Evolutionary conservation across 53 echinoderm and acorn worm genomes (phyloP).

Genomic region (Pentamera pediparva): DNA sequence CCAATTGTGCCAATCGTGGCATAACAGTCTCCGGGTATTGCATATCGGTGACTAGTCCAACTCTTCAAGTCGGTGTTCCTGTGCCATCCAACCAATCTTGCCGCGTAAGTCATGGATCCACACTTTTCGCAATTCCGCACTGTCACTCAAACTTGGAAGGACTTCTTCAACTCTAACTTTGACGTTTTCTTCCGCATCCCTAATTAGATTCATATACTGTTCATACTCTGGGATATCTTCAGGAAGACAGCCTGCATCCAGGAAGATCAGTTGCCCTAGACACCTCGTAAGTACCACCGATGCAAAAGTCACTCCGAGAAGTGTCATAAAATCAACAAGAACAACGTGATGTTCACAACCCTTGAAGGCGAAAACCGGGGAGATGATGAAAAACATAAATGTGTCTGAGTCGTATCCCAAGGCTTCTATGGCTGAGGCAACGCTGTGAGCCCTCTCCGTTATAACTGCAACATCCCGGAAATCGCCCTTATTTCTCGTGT

Average conservation of each 20-base stretch:
- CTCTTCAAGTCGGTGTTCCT: not conserved
- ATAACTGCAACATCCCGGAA: not conserved
- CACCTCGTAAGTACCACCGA: not conserved
- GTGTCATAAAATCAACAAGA: not conserved
- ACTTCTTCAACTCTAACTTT: not conserved
- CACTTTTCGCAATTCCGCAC: not conserved
- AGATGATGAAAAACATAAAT: not conserved
- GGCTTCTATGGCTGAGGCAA: not conserved
- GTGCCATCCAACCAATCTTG: not conserved
- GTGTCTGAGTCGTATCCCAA: not conserved
- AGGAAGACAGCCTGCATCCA: not conserved
- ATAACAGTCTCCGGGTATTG: too few species aligned
- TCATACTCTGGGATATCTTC: not conserved
- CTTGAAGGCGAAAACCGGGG: not conserved
- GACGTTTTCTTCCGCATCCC: not conserved
- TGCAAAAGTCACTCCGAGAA: not conserved
- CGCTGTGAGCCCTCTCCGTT: not conserved
- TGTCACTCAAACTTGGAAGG: not conserved
- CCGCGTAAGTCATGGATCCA: not conserved
- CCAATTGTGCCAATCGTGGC: too few species aligned
- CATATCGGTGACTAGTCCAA: not conserved
- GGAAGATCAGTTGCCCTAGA: not conserved
- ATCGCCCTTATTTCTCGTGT: not conserved
- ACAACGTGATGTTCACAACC: constrained; percentile 3
- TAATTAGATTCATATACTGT: not conserved